Evolutionary conservation across 37 sponge, comb jelly and placozoan genomes (phyloP), one percentile per base, ranked within the genome.

Genomic region (Amphimedon queenslandica): DNA sequence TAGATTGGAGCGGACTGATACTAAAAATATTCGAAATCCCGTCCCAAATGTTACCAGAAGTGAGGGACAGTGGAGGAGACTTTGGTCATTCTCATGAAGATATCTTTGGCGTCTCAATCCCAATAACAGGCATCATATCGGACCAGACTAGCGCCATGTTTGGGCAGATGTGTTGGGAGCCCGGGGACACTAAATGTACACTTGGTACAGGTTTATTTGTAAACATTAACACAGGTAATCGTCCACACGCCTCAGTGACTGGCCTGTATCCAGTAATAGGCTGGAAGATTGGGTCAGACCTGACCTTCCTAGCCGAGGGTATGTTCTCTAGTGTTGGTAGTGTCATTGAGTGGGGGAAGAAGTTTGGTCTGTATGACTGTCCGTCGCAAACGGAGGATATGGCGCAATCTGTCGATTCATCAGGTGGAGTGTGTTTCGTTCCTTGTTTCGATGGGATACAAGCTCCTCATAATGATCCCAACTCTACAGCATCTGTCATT

Each of bases 121-220:
- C 90, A 3, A 88, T 95, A 36, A 80, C 69, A 32, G 77, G 74
- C 16, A n/a, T 82, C 10, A 77, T 92, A 10, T 88, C 95, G 33
- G 99, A 98, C 66, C 99, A 98, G 80, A 88, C 91, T 37, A 88
- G 91, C 61, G 86, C 95, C 24, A 77, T 82, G 41, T 98, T 94
- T 94, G 99, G 90, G 18, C 87, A 94, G 28, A 63, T 77, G 55
- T 94, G 96, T 55, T 98, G 90, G 94, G 76, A 88, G 37, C 71
- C 43, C 2, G 95, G 99, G 0, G 86, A 92, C 37, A 65, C 86
- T 35, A 98, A 98, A 64, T 71, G 82, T 38, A 92, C 95, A 6
- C 53, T 94, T 11, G 99, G 99, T 20, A 94, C 99, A 4, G 95
- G 95, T 23, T 83, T 84, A 57, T 92, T 94, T 36, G 67, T 94